phyloP scores from a whole-genome alignment of 2,113 vertebrate species.

The Caretta caretta region DNA sequence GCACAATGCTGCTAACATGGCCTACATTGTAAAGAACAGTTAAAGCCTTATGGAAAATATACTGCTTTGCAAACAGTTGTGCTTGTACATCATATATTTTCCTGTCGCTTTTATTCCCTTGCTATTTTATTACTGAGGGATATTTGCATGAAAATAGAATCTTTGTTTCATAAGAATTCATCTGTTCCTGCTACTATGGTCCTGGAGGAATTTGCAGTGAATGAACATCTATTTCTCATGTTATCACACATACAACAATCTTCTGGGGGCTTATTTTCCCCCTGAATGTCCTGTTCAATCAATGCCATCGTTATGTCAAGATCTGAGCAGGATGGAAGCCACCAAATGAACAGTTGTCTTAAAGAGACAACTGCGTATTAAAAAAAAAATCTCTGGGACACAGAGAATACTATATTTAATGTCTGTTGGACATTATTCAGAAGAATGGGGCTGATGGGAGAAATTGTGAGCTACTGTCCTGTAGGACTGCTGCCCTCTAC shows the following conservation, averaged over 20 bases:
- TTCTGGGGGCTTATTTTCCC: conserved; percentile 28
- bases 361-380: not conserved
- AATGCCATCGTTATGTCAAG: conserved; percentile 8
- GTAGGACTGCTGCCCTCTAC: not conserved
- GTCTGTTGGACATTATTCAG: accelerated
- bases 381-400: not conserved
- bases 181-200: conserved; percentile 17
- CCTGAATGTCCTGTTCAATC: conserved; percentile 58
- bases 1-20: not conserved
- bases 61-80: conserved; percentile 32
- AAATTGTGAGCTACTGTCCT: not conserved
- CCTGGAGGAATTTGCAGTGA: conserved; percentile 64
- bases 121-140: conserved; percentile 69
- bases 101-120: conserved; percentile 68
- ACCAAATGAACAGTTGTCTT: not conserved
- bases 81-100: conserved; percentile 66
- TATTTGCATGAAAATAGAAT: conserved; percentile 79
- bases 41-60: not conserved
- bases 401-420: accelerated
- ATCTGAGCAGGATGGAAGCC: not conserved
- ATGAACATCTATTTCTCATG: conserved; percentile 63
- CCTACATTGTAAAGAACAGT: not conserved
- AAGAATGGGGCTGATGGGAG: not conserved
- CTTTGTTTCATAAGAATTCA: conserved; percentile 74
- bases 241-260: conserved; percentile 44